Evolutionary conservation across 2,888 invertebrate genomes (phyloP).

Genomic region (Mesorhabditis belari): DNA sequence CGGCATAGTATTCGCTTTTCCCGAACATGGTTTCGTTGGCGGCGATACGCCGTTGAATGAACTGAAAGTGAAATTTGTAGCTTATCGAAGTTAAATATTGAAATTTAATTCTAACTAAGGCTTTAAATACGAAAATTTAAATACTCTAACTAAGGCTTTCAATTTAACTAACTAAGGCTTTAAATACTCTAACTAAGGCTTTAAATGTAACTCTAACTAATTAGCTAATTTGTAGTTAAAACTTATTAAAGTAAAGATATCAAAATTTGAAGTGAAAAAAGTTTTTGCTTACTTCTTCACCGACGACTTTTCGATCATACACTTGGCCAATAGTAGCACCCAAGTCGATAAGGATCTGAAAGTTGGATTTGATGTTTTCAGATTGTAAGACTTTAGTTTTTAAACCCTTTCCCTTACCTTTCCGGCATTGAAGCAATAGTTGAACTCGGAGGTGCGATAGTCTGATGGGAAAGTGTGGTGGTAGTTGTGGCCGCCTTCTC

Average conservation of each 20-base stretch:
- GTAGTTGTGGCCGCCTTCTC: constrained; percentile 58
- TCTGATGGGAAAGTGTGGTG: constrained; percentile 58
- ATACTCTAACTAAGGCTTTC: no score
- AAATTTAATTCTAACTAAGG: no score
- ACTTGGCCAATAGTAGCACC: constrained; percentile 21
- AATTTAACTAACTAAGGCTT: no score
- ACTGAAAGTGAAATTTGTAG: not conserved
- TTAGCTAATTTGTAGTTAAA: no score
- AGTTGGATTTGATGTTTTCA: not conserved
- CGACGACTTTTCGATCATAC: constrained; percentile 22
- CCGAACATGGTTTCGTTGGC: not conserved
- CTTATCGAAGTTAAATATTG: no score
- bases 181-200: no score
- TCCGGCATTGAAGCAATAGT: not conserved
- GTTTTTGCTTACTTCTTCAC: constrained; percentile 16
- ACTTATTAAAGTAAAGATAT: not conserved
- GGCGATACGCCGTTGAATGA: not conserved
- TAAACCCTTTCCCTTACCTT: not conserved
- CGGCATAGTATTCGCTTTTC: not conserved
- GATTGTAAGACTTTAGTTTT: not conserved
- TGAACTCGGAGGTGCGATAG: constrained; percentile 6
- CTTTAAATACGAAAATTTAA: no score
- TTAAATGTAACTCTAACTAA: no score
- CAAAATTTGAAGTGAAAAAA: no score
- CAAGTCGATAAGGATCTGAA: constrained; percentile 18